Evolutionary conservation across 1,140 invertebrate species (phyloP).

Genomic region (Bombyx mori): ASM3026992v2 NC_085117.1:14192501-14193000

Average conservation of each 20-base stretch:
- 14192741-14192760: conserved; percentile 36
- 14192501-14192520: no score
- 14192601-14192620: no score
- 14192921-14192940: conserved; percentile 44
- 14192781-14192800: conserved; percentile 53
- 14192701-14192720: conserved; percentile 13
- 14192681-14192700: no score
- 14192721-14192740: conserved; percentile 37
- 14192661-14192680: no score
- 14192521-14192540: no score
- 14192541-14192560: no score
- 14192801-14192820: conserved; percentile 40
- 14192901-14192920: conserved; percentile 51
- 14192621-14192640: no score
- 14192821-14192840: conserved; percentile 38
- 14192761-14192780: conserved; percentile 63
- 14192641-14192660: no score
- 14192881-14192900: conserved; percentile 48
- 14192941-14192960: conserved; percentile 21
- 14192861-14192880: conserved; percentile 50
- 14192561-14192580: no score
- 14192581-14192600: no score
- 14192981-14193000: no score
- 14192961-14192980: no score
- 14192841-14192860: conserved; percentile 25